These are phyloP conservation scores for Acleris emargana DNA, from an alignment of 2,888 invertebrate genomes.

Conservation along the genomic window DNA sequence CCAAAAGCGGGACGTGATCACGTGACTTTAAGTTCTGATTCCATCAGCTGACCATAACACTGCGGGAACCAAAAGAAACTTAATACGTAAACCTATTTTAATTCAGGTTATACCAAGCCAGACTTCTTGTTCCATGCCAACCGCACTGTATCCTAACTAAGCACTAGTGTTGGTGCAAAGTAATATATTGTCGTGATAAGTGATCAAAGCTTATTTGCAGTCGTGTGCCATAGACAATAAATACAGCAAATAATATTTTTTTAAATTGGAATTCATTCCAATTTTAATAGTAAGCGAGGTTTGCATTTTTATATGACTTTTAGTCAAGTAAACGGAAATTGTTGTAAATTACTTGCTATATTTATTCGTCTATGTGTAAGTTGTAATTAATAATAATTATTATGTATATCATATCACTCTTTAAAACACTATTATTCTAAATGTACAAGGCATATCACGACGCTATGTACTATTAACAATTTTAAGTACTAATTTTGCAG, in stretches of 20 bases:
- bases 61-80: no score
- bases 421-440: conserved; percentile 31
- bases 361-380: conserved; percentile 20
- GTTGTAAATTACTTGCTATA: conserved; percentile 1
- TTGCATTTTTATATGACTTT: no score
- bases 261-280: neutral
- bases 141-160: conserved; percentile 29
- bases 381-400: conserved; percentile 11
- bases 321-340: neutral
- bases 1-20: no score
- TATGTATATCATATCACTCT: conserved; percentile 31
- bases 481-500: conserved; percentile 14
- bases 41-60: no score
- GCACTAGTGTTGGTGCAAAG: conserved; percentile 31
- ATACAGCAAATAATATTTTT: conserved; percentile 11
- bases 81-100: neutral
- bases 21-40: no score
- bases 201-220: conserved; percentile 11
- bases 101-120: conserved; percentile 1
- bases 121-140: conserved; percentile 40
- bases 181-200: conserved; percentile 13
- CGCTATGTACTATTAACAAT: conserved; percentile 20
- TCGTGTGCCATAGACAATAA: conserved; percentile 8
- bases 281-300: neutral
- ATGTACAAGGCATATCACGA: conserved; percentile 30